Evolutionary conservation across 2,797 vertebrate genomes (phyloP), one percentile per base, ranked within the genome.

Genomic region (Aulostomus chinensis): DNA sequence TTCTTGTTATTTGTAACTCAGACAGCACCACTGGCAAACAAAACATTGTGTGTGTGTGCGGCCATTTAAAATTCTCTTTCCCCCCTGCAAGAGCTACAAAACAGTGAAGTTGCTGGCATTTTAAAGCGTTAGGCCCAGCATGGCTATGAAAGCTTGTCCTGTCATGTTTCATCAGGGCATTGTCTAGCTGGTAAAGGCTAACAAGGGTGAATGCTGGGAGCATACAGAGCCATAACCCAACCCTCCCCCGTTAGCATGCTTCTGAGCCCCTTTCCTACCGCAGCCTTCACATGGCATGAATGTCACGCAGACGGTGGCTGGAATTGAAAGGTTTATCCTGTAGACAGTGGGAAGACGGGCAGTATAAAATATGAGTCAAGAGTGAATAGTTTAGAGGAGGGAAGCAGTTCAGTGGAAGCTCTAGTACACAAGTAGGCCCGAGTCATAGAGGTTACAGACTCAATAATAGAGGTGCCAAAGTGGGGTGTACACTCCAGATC

Each of bases 81-180:
- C 22, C 58, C 40, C 22, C 50, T 68, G 58, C 53, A 58, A 60
- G 22, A 65, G 69, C 57, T 78, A 80, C 84, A 88, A 86, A 87
- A 81, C 71, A 61, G 63, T 64, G 69, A 71, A 78, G 60, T 77
- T 69, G 62, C 51, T 39, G 53, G 60, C 59, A 48, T 87, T 86
- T 84, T 54, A 68, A 71, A 68, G 71, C 46, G 35, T 78, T 78
- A 59, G 64, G 63, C 70, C 68, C 60, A 71, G 82, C 75, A 78
- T 60, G 83, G 67, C 81, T 67, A 75, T 74, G 79, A 82, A 88
- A 85, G 83, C 80, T 77, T 81, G 80, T 80, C 77, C 81, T 89
- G 87, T 89, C 88, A 89, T 86, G 86, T 91, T 87, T 76, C 77
- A 87, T 90, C 85, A 88, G 72, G 73, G 63, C 73, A 75, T 73